phyloP scores from a whole-genome alignment of 2,113 vertebrate genomes.

The Carassius carassius region DNA sequence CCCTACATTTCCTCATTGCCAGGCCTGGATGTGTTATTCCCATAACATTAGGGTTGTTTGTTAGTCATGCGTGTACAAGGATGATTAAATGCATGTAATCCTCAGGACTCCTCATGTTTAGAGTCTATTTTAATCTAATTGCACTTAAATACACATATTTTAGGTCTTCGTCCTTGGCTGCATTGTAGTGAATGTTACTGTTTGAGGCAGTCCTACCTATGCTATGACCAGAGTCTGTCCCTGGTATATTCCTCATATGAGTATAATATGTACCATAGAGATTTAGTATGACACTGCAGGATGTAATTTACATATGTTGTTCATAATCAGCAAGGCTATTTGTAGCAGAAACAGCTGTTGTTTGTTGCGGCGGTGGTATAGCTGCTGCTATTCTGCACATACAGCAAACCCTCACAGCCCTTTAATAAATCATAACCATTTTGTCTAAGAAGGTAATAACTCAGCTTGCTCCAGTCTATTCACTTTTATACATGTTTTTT shows the following conservation, averaged over 20 bases:
- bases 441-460: slow-evolving; percentile 26
- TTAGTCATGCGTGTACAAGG: slow-evolving; percentile 37
- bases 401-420: not conserved
- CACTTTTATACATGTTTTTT: not conserved
- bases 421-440: slow-evolving; percentile 39
- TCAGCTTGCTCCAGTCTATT: not conserved
- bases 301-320: slow-evolving; percentile 42
- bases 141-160: slow-evolving; percentile 6
- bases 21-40: slow-evolving; percentile 35
- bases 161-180: slow-evolving; percentile 2
- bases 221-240: not conserved
- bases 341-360: slow-evolving; percentile 40
- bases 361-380: slow-evolving; percentile 11
- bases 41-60: slow-evolving; percentile 23
- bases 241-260: not conserved
- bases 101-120: slow-evolving; percentile 16
- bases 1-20: slow-evolving; percentile 19
- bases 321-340: slow-evolving; percentile 40
- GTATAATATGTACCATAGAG: slow-evolving; percentile 18
- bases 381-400: slow-evolving; percentile 8
- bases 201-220: not conserved
- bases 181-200: not conserved
- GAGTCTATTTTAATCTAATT: slow-evolving; percentile 21
- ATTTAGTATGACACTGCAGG: slow-evolving; percentile 14
- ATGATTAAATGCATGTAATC: slow-evolving; percentile 44